Evolutionary conservation across 2,888 invertebrate species (phyloP), one percentile per base, ranked within the genome.

Genomic region (Diarsia dahlii): DNA sequence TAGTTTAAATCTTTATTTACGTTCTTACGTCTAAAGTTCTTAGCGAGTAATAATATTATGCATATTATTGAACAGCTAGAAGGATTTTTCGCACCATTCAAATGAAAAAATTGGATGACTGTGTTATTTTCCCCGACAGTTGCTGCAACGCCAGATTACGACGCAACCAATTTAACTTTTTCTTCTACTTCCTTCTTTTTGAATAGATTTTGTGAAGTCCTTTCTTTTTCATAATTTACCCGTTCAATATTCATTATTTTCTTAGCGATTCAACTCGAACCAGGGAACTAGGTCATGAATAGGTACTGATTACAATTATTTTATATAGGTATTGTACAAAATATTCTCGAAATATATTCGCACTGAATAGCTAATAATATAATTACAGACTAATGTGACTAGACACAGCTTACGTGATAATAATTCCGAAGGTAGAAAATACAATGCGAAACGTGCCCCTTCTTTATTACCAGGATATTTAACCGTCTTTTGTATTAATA

Each of bases 401-500:
- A 34, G 60, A 34, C 34, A 10, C 9, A 60, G 18, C 3, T 9
- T 18, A 45, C n/a, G 45, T 63, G 13, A 39, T 34, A 39, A 28
- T 56, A 20, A 20, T 34, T 4, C 12, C 28, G 1, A 46, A 13
- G n/a, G 4, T 18, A n/a, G 34, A 62, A 46, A 75, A 39, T 54
- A 48, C 45, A 60, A 39, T 28, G 13, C 23, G 9, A 78, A 28
- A 48, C n/a, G 10, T 23, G 54, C n/a, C 39, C 34, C 45, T 78
- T 63, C 72, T 78, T 65, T 77, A 71, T 82, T 63, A 70, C 45
- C 13, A 54, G 18, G 23, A 28, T 58, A 58, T 83, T 56, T 45
- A 64, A 64, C 45, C 74, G 20, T 28, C 46, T 58, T 74, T 71
- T 65, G 52, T 74, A 71, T 84, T 74, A 84, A 74, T 84, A 82